phyloP scores from a whole-genome alignment of 2,888 invertebrate genomes.

The Rhamphomyia laevipes region DNA sequence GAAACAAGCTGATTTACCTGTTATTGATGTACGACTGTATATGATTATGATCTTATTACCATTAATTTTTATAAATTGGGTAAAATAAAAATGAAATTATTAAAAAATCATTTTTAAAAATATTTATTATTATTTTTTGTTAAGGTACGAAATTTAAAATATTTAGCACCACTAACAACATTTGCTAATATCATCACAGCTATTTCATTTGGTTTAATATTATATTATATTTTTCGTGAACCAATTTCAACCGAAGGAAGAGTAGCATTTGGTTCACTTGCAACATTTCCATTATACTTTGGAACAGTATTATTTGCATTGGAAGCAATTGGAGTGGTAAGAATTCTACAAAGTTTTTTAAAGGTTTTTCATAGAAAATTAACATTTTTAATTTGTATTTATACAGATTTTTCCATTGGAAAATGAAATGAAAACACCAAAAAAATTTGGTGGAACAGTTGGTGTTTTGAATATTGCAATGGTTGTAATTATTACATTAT shows the following conservation, averaged over 20 bases:
- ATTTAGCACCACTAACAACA: constrained; percentile 72
- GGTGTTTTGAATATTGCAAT: constrained; percentile 79
- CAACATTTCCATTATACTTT: constrained; percentile 65
- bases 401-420: constrained; percentile 74
- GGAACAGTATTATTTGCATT: constrained; percentile 86
- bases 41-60: constrained; percentile 58
- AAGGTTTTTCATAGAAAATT: not conserved
- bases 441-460: constrained; percentile 58
- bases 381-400: not conserved
- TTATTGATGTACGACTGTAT: constrained; percentile 43
- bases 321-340: constrained; percentile 68
- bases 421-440: constrained; percentile 79
- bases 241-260: constrained; percentile 43
- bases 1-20: not conserved
- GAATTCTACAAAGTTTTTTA: constrained; percentile 23
- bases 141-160: constrained; percentile 50
- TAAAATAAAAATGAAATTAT: not conserved
- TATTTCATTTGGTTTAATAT: constrained; percentile 56
- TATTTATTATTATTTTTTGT: constrained; percentile 18
- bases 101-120: not conserved
- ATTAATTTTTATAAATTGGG: constrained; percentile 44
- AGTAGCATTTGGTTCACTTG: constrained; percentile 39
- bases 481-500: constrained; percentile 61
- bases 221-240: constrained; percentile 57
- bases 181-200: constrained; percentile 71